phyloP scores from a whole-genome alignment of 1,140 invertebrate genomes.

The Drosophila ironensis region DNA sequence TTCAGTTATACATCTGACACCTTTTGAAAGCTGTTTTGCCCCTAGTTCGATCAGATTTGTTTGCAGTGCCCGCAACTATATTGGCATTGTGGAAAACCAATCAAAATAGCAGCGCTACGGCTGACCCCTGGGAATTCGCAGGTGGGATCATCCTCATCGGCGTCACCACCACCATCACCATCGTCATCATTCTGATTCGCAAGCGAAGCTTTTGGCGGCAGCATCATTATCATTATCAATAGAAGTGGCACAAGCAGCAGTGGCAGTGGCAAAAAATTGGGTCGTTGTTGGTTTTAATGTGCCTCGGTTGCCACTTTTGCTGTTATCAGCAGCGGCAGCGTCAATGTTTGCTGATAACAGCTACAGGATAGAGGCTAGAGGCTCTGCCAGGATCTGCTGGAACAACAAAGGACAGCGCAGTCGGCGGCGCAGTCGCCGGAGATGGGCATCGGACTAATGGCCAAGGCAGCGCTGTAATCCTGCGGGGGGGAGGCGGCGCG shows the following conservation, averaged over 20 bases:
- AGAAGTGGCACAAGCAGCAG: conserved; percentile 1
- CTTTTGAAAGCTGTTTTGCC: neutral
- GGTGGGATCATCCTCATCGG: conserved; percentile 24
- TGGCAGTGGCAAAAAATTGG: conserved; percentile 56
- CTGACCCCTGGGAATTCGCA: conserved; percentile 36
- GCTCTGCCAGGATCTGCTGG: conserved; percentile 1
- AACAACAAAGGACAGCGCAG: conserved; percentile 46
- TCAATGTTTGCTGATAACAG: conserved; percentile 68
- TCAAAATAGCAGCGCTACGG: conserved; percentile 32
- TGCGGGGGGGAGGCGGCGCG: neutral
- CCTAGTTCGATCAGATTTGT: neutral
- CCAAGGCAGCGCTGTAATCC: conserved; percentile 61
- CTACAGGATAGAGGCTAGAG: conserved; percentile 26
- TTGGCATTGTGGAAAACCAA: conserved; percentile 33
- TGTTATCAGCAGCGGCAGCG: conserved; percentile 64
- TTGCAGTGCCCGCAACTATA: conserved; percentile 15
- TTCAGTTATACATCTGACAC: neutral
- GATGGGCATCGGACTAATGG: conserved; percentile 38
- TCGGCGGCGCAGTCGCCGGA: conserved; percentile 30
- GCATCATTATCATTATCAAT: conserved; percentile 8
- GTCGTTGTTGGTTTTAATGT: conserved; percentile 64
- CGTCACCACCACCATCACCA: conserved; percentile 33
- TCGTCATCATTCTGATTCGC: conserved; percentile 31
- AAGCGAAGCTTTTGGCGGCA: no score
- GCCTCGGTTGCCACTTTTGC: conserved; percentile 60